phyloP scores from a whole-genome alignment of 2,797 vertebrate genomes.

The Gymnodraco acuticeps region DNA sequence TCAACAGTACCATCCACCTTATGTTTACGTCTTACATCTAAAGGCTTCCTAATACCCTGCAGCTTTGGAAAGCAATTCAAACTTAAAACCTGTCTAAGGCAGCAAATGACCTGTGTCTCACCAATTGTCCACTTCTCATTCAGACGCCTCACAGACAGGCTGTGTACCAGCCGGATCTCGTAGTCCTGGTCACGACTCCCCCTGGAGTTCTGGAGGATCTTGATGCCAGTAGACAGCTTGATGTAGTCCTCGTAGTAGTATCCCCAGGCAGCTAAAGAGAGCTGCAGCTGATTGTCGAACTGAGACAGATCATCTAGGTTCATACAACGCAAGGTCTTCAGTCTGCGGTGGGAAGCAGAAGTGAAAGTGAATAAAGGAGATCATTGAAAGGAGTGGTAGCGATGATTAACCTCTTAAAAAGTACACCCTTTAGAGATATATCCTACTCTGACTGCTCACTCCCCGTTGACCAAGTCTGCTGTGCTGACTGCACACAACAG shows the following conservation, averaged over 20 bases:
- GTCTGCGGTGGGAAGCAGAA: slow-evolving; percentile 63
- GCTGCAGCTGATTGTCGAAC: slow-evolving; percentile 86
- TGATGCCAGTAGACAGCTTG: slow-evolving; percentile 85
- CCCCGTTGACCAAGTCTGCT: slow-evolving; percentile 8
- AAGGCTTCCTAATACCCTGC: not conserved
- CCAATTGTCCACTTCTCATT: slow-evolving; percentile 90
- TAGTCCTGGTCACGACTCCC: slow-evolving; percentile 86
- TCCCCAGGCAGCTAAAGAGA: slow-evolving; percentile 87
- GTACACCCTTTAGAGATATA: not conserved
- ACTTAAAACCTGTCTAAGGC: not conserved
- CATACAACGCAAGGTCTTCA: slow-evolving; percentile 85
- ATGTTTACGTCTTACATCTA: slow-evolving; percentile 7
- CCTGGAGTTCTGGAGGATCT: slow-evolving; percentile 84
- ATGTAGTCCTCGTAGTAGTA: slow-evolving; percentile 90
- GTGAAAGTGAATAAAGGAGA: slow-evolving; percentile 4
- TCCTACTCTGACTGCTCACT: not conserved
- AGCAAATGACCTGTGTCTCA: slow-evolving; percentile 61
- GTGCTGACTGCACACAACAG: slow-evolving; percentile 17
- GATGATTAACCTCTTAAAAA: not conserved
- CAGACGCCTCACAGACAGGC: slow-evolving; percentile 86
- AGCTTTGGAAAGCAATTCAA: slow-evolving; percentile 1
- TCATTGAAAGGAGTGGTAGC: not conserved
- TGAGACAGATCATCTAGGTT: slow-evolving; percentile 87
- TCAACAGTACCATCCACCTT: not conserved
- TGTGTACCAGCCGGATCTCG: slow-evolving; percentile 87